A percentile compares a stretch with the other conserved stretches of the same genome.
Evolutionary conservation across 1,140 invertebrate genomes (phyloP).

Genomic region (Drosophila saltans): DNA sequence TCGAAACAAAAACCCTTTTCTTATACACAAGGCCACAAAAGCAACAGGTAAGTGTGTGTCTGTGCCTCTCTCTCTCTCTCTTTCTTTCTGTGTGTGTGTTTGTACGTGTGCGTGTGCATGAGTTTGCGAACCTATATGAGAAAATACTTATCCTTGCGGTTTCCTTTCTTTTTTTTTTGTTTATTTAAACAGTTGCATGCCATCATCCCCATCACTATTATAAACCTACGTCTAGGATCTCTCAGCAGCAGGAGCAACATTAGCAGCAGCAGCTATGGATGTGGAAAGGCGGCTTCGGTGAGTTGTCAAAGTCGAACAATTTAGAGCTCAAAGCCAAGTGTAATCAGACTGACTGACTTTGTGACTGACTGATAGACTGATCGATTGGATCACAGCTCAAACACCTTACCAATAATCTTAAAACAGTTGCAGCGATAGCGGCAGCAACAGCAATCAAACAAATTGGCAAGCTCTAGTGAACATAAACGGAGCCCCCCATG

Average conservation of each 20-base stretch:
- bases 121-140: neutral
- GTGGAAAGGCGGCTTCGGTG: constrained; percentile 73
- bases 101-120: neutral
- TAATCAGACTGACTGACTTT: constrained; percentile 39
- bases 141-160: constrained; percentile 12
- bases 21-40: neutral
- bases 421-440: constrained; percentile 38
- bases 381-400: constrained; percentile 29
- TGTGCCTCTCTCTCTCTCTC: neutral
- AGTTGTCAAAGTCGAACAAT: constrained; percentile 44
- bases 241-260: constrained; percentile 21
- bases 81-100: neutral
- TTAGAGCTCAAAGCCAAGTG: neutral
- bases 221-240: neutral
- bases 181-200: constrained; percentile 9
- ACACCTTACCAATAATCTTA: constrained; percentile 75
- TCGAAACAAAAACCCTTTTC: neutral
- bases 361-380: constrained; percentile 28
- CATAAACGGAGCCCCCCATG: constrained; percentile 50
- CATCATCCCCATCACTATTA: neutral
- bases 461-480: constrained; percentile 71
- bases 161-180: constrained; percentile 7
- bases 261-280: constrained; percentile 46
- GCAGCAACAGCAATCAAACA: constrained; percentile 52
- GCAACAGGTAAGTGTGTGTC: constrained; percentile 14